Percentiles rank a stretch among this genome's conserved stretches.
Conservation (phyloP, 2,113 vertebrate genomes). For the Gulo gulo region DNA sequence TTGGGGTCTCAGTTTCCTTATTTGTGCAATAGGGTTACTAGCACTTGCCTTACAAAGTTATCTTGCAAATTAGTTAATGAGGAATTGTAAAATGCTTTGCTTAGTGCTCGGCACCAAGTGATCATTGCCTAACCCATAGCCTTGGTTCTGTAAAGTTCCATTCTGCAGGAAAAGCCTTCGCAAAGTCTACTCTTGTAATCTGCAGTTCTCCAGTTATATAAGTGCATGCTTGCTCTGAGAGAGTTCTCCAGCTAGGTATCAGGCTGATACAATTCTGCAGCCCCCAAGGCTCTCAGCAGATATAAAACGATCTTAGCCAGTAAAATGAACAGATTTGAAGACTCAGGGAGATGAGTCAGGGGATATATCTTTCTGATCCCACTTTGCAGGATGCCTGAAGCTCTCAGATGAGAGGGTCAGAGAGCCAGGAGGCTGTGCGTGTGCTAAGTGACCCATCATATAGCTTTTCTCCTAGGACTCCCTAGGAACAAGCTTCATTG, state of each 20-base stretch:
- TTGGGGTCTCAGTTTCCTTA: neutral
- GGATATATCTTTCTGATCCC: neutral
- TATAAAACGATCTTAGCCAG: neutral
- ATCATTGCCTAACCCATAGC: accelerated
- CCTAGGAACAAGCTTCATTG: neutral
- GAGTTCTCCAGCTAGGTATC: neutral
- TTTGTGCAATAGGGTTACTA: neutral
- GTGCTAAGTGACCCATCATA: neutral
- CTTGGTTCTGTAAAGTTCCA: neutral
- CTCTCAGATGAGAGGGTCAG: neutral
- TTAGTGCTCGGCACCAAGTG: accelerated
- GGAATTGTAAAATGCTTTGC: neutral
- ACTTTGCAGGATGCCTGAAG: neutral
- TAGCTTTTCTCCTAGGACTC: neutral
- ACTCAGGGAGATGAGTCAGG: neutral
- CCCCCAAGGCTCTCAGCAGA: neutral
- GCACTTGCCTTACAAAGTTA: neutral
- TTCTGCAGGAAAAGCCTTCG: neutral
- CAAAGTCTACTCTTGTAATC: neutral
- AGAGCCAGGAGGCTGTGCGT: neutral
- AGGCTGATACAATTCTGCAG: neutral
- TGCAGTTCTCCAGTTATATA: neutral
- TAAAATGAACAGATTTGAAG: neutral
- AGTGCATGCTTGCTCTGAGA: neutral
- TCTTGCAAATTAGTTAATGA: neutral